Percentiles rank a stretch among this genome's conserved stretches.
Conservation (phyloP, 2,113 vertebrate genomes). For the Calyptommatus sinebrachiatus region DNA sequence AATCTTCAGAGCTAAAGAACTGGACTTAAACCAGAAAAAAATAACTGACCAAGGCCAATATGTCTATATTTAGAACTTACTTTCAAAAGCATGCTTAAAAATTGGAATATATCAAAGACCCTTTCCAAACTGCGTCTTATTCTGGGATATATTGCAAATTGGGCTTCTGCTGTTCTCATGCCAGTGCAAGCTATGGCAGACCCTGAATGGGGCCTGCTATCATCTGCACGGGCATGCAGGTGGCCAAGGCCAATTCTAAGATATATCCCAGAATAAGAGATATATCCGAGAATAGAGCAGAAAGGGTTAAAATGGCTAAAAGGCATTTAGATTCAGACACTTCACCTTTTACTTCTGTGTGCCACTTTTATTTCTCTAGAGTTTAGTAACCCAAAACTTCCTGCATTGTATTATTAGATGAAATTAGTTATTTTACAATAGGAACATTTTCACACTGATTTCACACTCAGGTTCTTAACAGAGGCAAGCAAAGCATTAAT, state of each 20-base stretch:
- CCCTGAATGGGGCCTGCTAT: too few relatives aligned
- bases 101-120: background rate
- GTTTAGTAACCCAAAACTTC: background rate
- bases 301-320: background rate
- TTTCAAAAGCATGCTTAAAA: background rate
- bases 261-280: too few relatives aligned
- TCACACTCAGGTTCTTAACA: background rate
- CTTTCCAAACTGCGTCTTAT: too few relatives aligned
- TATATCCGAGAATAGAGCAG: too few relatives aligned
- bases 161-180: too few relatives aligned
- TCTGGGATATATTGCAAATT: too few relatives aligned
- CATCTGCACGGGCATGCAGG: too few relatives aligned
- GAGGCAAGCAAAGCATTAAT: background rate
- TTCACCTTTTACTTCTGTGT: background rate
- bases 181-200: too few relatives aligned
- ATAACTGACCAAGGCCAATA: background rate
- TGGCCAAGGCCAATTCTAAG: too few relatives aligned
- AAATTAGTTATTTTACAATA: background rate
- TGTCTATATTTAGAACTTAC: background rate
- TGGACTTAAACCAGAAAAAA: too few relatives aligned
- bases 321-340: background rate
- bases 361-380: background rate
- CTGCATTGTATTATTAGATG: background rate
- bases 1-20: too few relatives aligned
- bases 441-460: background rate